Conservation (phyloP, 1,140 invertebrate genomes). For the Zaprionus ornatus region DNA sequence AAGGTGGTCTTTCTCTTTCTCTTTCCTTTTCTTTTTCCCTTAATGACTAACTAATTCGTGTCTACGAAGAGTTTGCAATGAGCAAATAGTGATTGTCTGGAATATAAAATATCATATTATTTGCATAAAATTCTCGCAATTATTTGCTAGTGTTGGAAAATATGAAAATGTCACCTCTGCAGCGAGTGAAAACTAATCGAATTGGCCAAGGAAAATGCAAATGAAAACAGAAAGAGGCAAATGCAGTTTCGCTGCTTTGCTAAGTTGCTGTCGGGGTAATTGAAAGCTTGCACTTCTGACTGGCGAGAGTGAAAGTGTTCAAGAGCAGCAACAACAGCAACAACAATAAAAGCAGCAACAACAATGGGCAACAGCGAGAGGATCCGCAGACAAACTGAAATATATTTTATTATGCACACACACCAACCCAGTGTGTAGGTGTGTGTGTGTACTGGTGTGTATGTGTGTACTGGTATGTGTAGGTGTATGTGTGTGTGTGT, state of each 20-base stretch:
- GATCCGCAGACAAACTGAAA: slow-evolving; percentile 62
- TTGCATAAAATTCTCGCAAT: not conserved
- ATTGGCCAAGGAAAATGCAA: not conserved
- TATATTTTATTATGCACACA: slow-evolving; percentile 66
- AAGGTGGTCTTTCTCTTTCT: no score
- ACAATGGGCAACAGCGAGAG: slow-evolving; percentile 15
- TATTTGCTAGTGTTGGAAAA: not conserved
- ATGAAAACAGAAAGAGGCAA: slow-evolving; percentile 7
- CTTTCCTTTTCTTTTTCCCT: no score
- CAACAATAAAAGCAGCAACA: slow-evolving; percentile 19
- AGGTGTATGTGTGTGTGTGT: slow-evolving; percentile 31
- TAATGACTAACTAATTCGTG: no score
- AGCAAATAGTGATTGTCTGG: not conserved
- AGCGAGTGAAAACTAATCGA: not conserved
- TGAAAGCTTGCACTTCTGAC: slow-evolving; percentile 37
- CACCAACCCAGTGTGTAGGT: slow-evolving; percentile 2
- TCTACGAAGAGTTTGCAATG: not conserved
- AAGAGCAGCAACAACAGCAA: not conserved
- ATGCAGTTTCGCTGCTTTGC: slow-evolving; percentile 1
- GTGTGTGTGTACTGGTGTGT: not conserved
- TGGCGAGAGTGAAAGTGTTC: slow-evolving; percentile 65
- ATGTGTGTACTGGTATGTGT: slow-evolving; percentile 7
- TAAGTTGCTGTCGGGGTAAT: slow-evolving; percentile 26
- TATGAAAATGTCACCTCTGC: not conserved
- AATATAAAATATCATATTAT: no score